These are phyloP conservation scores for Anguilla rostrata DNA, from an alignment of 2,113 vertebrate species.

Conservation along the genomic window DNA sequence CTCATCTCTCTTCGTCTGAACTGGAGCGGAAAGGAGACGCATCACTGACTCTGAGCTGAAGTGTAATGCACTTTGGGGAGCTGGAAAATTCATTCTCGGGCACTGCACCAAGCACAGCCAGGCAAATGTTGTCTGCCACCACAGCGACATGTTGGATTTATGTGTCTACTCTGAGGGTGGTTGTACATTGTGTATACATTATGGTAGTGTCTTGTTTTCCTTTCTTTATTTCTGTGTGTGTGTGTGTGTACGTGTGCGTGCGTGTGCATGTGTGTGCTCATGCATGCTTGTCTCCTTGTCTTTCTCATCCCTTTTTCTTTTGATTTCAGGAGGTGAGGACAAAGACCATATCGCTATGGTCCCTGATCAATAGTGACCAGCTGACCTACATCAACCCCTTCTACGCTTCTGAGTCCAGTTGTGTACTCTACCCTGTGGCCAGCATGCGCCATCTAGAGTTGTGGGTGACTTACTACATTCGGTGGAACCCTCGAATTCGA, in stretches of 20 bases:
- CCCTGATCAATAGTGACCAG: constrained; percentile 84
- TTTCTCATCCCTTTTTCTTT: constrained; percentile 21
- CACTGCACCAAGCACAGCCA: background rate
- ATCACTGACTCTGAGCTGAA: constrained; percentile 1
- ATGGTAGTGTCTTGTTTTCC: background rate
- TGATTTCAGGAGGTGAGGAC: constrained; percentile 76
- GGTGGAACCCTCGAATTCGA: constrained; percentile 95
- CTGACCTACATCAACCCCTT: constrained; percentile 88
- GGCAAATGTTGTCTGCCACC: background rate
- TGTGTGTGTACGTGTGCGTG: constrained; percentile 16
- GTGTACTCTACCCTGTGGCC: constrained; percentile 92
- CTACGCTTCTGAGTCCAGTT: constrained; percentile 88
- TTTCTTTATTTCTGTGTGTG: background rate
- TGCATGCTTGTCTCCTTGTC: constrained; percentile 7
- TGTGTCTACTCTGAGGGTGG: background rate
- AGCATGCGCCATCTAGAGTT: constrained; percentile 98
- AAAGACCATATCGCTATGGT: constrained; percentile 91
- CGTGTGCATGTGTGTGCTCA: background rate
- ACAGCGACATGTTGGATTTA: background rate
- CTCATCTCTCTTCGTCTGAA: background rate
- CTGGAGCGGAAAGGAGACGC: constrained; percentile 5
- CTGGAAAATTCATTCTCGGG: background rate
- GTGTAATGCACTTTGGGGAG: constrained; percentile 1
- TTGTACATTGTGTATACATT: background rate
- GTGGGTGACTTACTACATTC: constrained; percentile 96